Evolutionary conservation across 2,113 vertebrate species (phyloP).

Genomic region (Chrysochloris asiatica): DNA sequence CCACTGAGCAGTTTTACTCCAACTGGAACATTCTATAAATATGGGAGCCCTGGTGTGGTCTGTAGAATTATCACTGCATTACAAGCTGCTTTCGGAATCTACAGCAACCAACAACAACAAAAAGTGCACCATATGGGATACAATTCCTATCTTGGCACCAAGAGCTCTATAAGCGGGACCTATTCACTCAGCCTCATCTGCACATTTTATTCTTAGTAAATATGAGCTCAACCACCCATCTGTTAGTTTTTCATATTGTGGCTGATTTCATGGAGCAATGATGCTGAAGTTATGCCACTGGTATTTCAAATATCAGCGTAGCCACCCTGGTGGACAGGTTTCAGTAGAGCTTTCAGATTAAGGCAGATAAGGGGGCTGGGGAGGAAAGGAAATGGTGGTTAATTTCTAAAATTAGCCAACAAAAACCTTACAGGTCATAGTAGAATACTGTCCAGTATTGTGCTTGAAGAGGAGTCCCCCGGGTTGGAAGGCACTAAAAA

Average conservation of each 20-base stretch:
- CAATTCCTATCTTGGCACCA: background rate
- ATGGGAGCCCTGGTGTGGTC: no score
- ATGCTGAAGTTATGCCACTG: background rate
- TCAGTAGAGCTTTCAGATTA: background rate
- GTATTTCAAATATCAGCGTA: background rate
- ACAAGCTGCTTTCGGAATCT: background rate
- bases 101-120: background rate
- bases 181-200: background rate
- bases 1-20: background rate
- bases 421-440: background rate
- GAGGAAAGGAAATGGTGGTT: background rate
- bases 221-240: background rate
- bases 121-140: fast-evolving
- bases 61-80: background rate
- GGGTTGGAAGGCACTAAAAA: background rate
- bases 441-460: background rate
- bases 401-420: background rate
- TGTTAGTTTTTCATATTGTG: background rate
- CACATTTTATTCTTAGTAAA: background rate
- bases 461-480: background rate
- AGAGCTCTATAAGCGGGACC: background rate
- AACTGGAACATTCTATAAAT: no score
- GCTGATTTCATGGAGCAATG: background rate
- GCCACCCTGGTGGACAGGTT: background rate
- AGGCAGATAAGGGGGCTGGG: no score